Evolutionary conservation across 2,888 invertebrate species (phyloP).

Genomic region (Thelaira solivaga): DNA sequence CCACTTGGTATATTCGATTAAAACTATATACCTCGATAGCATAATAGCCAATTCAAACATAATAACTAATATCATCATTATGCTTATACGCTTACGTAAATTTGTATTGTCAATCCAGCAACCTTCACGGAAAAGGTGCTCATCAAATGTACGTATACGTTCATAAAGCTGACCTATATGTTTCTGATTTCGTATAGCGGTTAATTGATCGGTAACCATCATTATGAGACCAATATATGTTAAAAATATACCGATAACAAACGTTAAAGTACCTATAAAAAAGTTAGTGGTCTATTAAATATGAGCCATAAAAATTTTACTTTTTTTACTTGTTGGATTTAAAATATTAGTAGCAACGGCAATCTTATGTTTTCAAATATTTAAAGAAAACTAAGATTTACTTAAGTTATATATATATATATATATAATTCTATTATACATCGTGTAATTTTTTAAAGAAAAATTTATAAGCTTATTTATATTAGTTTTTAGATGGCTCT

Average conservation of each 20-base stretch:
- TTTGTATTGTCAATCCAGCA: conserved; percentile 69
- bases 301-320: too few species aligned
- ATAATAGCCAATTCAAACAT: conserved; percentile 70
- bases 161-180: conserved; percentile 71
- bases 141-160: conserved; percentile 73
- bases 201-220: conserved; percentile 75
- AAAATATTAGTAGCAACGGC: too few species aligned
- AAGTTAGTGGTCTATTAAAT: not conserved
- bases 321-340: too few species aligned
- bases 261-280: conserved; percentile 73
- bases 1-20: conserved; percentile 70
- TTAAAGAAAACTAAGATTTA: too few species aligned
- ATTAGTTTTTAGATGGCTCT: too few species aligned
- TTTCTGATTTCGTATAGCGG: conserved; percentile 73
- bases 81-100: conserved; percentile 68
- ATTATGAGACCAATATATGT: conserved; percentile 75
- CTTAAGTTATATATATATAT: too few species aligned
- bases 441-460: too few species aligned
- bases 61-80: conserved; percentile 70
- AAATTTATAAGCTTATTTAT: too few species aligned
- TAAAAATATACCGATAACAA: conserved; percentile 76
- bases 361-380: too few species aligned
- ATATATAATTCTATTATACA: too few species aligned
- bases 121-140: conserved; percentile 71
- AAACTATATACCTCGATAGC: conserved; percentile 68